Percentiles rank a stretch among this genome's conserved stretches.
Evolutionary conservation across 2,113 vertebrate species (phyloP).

Genomic region (Eurystomus gularis): DNA sequence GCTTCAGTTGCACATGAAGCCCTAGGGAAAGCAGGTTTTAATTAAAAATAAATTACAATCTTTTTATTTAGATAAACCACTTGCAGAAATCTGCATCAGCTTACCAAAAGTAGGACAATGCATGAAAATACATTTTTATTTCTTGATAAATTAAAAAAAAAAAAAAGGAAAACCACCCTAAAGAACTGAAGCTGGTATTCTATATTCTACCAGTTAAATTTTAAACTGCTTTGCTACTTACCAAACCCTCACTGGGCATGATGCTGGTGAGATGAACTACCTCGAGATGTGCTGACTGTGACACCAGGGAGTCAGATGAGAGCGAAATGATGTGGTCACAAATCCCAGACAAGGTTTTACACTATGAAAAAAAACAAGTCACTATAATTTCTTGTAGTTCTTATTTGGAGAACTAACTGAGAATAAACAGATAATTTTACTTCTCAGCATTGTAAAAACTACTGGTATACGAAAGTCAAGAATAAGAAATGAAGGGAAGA

Average conservation of each 20-base stretch:
- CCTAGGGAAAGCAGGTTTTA: neutral
- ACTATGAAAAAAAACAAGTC: constrained; percentile 73
- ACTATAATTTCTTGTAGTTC: neutral
- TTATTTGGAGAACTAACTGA: neutral
- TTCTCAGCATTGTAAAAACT: neutral
- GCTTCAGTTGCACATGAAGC: neutral
- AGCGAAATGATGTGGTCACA: constrained; percentile 93
- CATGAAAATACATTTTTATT: neutral
- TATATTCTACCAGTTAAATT: neutral
- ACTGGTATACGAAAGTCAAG: neutral
- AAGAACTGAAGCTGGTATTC: neutral
- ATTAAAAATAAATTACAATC: neutral
- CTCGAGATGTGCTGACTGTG: constrained; percentile 86
- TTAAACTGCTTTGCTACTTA: constrained; percentile 69
- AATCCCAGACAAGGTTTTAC: constrained; percentile 91
- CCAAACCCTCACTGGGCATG: constrained; percentile 89
- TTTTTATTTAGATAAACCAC: neutral
- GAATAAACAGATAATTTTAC: neutral
- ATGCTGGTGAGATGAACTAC: constrained; percentile 86
- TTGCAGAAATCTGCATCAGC: neutral
- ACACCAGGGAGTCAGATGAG: constrained; percentile 88
- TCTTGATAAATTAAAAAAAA: neutral
- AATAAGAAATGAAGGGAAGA: neutral
- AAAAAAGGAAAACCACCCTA: neutral
- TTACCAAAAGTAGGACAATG: neutral